Conservation (phyloP, 2,797 vertebrate genomes). For the Sarcoramphus papa region DNA sequence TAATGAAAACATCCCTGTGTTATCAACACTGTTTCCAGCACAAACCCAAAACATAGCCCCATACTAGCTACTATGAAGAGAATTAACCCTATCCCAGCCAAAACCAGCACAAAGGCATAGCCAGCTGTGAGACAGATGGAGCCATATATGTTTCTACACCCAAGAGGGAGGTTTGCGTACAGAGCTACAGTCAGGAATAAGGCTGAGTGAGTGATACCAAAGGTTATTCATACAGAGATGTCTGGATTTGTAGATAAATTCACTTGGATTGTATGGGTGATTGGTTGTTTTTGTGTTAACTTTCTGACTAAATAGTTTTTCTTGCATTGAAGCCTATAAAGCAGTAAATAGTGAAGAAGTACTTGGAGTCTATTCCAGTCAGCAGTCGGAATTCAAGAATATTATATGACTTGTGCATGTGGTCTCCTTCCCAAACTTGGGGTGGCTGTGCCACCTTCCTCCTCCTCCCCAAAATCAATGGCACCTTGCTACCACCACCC, state of each 20-base stretch:
- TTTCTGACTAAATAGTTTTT: not conserved
- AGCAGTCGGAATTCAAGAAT: not conserved
- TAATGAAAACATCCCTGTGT: too few relatives aligned
- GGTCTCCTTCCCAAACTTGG: not conserved
- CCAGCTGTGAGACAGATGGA: not conserved
- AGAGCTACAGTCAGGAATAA: not conserved
- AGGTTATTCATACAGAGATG: not conserved
- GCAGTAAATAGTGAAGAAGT: not conserved
- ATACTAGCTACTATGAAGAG: too few relatives aligned
- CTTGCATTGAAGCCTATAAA: not conserved
- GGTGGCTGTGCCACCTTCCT: not conserved
- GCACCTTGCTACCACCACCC: not conserved
- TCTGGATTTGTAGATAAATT: not conserved
- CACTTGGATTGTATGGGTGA: not conserved
- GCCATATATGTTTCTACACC: not conserved
- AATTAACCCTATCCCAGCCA: too few relatives aligned
- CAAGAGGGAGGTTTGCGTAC: not conserved
- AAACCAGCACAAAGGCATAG: not conserved
- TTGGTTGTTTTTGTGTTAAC: not conserved
- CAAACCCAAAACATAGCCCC: too few relatives aligned
- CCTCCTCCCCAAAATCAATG: not conserved
- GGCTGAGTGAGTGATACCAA: not conserved
- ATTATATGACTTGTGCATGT: not conserved
- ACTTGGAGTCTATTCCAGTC: not conserved
- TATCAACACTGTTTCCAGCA: too few relatives aligned